Conservation (phyloP, 2,113 vertebrate species). For the human region GRCh38 chr11:113180001-113180500, state of each 20-base stretch:
- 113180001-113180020: not conserved
- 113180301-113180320: not conserved
- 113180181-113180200: not conserved
- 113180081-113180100: not conserved
- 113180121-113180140: fast-evolving
- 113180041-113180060: not conserved
- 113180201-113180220: not conserved
- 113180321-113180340: not conserved
- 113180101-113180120: fast-evolving
- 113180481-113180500: not conserved
- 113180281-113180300: not conserved
- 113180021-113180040: not conserved
- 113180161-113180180: not conserved
- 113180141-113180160: not conserved
- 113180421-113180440: not conserved
- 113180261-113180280: not conserved
- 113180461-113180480: not conserved
- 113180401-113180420: not conserved
- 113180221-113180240: too few species aligned
- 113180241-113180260: not conserved
- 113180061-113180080: not conserved
- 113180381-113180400: not conserved
- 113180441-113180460: not conserved
- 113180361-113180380: not conserved
- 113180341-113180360: not conserved